phyloP scores from a whole-genome alignment of 2,888 invertebrate genomes.

The Sarcophaga rosellei region DNA sequence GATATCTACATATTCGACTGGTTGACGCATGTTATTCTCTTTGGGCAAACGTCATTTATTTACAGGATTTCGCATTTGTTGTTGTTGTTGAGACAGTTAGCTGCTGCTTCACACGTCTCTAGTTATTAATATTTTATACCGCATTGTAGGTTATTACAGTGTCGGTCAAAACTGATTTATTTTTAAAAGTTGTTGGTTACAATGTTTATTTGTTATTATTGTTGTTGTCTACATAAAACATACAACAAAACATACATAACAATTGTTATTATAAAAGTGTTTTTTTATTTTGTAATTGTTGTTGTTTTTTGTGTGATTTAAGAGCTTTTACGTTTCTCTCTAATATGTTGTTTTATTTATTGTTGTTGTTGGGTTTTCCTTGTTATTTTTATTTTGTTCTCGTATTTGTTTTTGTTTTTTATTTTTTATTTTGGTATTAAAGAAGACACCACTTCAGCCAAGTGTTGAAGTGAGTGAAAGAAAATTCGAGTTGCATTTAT shows the following conservation, averaged over 20 bases:
- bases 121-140: no score
- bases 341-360: slow-evolving; percentile 33
- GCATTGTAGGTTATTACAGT: no score
- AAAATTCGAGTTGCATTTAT: slow-evolving; percentile 24
- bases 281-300: slow-evolving; percentile 3
- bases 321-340: slow-evolving; percentile 48
- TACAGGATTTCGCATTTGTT: no score
- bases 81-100: no score
- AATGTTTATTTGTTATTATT: slow-evolving; percentile 5
- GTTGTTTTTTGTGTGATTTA: slow-evolving; percentile 54
- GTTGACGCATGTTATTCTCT: no score
- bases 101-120: no score
- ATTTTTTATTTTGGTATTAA: neutral
- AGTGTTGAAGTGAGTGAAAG: slow-evolving; percentile 34
- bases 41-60: no score
- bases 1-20: no score
- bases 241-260: slow-evolving; percentile 23
- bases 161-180: no score
- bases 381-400: neutral
- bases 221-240: slow-evolving; percentile 30
- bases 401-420: neutral
- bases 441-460: slow-evolving; percentile 34
- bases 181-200: neutral
- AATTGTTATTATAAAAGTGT: slow-evolving; percentile 34
- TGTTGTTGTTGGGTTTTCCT: neutral